A percentile compares a stretch with the other conserved stretches of the same genome.
Evolutionary conservation across 2,888 invertebrate genomes (phyloP).

Genomic region (Bombyx huttoni): DNA sequence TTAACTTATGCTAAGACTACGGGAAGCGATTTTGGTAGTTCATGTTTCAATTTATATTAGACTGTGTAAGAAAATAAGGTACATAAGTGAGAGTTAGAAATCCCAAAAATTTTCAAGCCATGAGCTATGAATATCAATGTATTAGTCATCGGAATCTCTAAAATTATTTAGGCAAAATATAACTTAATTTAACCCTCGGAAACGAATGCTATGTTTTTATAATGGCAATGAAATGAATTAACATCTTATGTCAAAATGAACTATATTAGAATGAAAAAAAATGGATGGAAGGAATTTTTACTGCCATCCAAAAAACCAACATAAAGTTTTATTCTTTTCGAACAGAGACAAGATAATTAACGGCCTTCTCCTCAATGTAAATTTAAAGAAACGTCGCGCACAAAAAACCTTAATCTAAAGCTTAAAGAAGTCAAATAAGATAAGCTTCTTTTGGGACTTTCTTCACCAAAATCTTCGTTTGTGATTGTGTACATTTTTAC

Average conservation of each 20-base stretch:
- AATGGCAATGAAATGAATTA: conserved; percentile 18
- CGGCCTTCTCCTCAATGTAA: conserved; percentile 12
- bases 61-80: too few relatives aligned
- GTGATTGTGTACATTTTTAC: not conserved
- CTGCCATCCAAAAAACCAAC: conserved; percentile 37
- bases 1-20: too few relatives aligned
- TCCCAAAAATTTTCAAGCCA: too few relatives aligned
- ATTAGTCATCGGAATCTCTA: too few relatives aligned
- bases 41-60: too few relatives aligned
- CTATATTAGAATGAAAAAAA: conserved; percentile 41
- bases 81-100: too few relatives aligned
- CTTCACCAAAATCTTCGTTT: not conserved
- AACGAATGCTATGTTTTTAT: not conserved
- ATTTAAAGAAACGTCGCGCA: conserved; percentile 1
- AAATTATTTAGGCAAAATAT: too few relatives aligned
- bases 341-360: conserved; percentile 39
- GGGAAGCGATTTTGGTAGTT: too few relatives aligned
- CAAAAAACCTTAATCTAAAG: not conserved
- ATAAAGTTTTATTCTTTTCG: conserved; percentile 48
- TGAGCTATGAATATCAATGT: too few relatives aligned
- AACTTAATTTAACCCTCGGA: too few relatives aligned
- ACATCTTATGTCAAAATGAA: not conserved
- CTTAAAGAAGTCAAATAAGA: not conserved
- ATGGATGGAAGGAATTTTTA: conserved; percentile 52
- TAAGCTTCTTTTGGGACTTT: not conserved